A percentile compares a stretch with the other conserved stretches of the same genome.
phyloP scores from a whole-genome alignment of 2,797 vertebrate genomes.

The Brotula barbata region DNA sequence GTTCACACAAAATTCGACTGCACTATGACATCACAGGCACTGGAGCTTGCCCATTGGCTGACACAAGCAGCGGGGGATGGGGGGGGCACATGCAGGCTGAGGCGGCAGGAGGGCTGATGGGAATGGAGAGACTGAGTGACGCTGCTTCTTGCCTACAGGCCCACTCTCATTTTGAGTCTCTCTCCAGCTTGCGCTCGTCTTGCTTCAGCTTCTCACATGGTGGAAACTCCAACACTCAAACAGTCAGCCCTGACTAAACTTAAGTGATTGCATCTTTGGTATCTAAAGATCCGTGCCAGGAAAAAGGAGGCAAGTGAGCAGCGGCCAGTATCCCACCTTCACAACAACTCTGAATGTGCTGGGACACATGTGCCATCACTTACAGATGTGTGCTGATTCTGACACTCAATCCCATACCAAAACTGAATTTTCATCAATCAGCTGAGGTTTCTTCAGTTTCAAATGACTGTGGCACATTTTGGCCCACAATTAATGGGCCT shows the following conservation, averaged over 20 bases:
- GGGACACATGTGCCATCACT: conserved; percentile 22
- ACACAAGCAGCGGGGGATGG: conserved; percentile 51
- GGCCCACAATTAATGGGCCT: conserved; percentile 34
- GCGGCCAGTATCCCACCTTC: conserved; percentile 37
- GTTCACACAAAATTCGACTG: conserved; percentile 77
- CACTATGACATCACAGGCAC: conserved; percentile 75
- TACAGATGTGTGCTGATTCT: conserved; percentile 6
- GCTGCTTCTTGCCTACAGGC: conserved; percentile 69
- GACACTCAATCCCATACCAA: conserved; percentile 37
- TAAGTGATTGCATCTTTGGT: conserved; percentile 30
- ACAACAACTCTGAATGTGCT: conserved; percentile 8
- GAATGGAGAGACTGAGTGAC: conserved; percentile 70
- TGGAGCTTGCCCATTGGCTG: conserved; percentile 68
- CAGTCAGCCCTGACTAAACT: conserved; percentile 34
- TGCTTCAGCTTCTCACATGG: conserved; percentile 55
- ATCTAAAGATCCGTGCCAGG: conserved; percentile 29
- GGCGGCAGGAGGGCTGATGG: conserved; percentile 71
- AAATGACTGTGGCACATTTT: conserved; percentile 43
- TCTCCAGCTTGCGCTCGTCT: conserved; percentile 53
- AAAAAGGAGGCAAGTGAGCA: conserved; percentile 25
- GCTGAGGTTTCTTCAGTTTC: conserved; percentile 23
- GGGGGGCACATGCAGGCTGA: conserved; percentile 54
- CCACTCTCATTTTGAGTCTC: conserved; percentile 65
- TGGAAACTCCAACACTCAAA: conserved; percentile 57
- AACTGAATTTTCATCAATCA: conserved; percentile 25